Evolutionary conservation across 2,113 vertebrate species (phyloP).

Genomic region (Amphiprion percula): DNA sequence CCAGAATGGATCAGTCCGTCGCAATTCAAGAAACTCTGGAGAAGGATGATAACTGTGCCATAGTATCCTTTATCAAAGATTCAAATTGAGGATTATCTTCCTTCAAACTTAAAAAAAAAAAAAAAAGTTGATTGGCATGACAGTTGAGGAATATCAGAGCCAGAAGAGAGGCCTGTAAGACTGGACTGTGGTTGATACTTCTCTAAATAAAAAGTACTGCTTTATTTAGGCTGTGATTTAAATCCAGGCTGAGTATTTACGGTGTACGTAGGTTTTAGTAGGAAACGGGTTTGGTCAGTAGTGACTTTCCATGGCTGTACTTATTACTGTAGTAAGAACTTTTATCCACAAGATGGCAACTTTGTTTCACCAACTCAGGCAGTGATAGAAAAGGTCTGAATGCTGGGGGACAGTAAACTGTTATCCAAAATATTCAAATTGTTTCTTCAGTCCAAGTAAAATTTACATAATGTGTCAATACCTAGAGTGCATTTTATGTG

Average conservation of each 20-base stretch:
- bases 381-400: neutral
- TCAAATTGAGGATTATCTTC: neutral
- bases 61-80: constrained; percentile 88
- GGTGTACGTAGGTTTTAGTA: neutral
- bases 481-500: too few species aligned
- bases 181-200: neutral
- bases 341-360: constrained; percentile 64
- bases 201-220: too few species aligned
- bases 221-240: neutral
- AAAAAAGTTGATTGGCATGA: neutral
- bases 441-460: too few species aligned
- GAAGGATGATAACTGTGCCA: constrained; percentile 84
- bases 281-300: constrained; percentile 22
- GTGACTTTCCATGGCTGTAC: constrained; percentile 18
- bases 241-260: too few species aligned
- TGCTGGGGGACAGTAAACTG: too few species aligned
- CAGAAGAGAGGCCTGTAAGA: constrained; percentile 13
- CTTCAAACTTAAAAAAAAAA: neutral
- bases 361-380: constrained; percentile 12
- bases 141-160: neutral
- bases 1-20: constrained; percentile 92
- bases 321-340: constrained; percentile 4
- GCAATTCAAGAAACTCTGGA: constrained; percentile 91
- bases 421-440: too few species aligned
- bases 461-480: too few species aligned